Evolutionary conservation across 2,113 vertebrate species (phyloP).

Genomic region (Cavia porcellus): DNA sequence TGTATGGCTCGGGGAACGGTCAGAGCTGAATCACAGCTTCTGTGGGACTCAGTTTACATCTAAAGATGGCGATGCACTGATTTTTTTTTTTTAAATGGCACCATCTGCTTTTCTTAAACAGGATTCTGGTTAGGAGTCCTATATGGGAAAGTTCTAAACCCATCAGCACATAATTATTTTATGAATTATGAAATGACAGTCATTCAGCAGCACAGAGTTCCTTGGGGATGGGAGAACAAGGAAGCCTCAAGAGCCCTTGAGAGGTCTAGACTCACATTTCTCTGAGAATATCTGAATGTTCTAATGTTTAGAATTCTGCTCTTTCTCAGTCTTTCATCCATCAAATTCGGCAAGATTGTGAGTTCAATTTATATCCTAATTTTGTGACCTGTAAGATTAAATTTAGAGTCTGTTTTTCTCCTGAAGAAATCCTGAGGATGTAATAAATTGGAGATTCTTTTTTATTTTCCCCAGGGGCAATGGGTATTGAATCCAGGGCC

Average conservation of each 20-base stretch:
- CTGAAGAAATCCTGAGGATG: not conserved
- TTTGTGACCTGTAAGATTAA: not conserved
- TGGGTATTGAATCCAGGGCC: not conserved
- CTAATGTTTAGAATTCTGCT: not conserved
- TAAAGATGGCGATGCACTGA: not conserved
- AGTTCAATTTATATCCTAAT: conserved; percentile 19
- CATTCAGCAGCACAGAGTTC: not conserved
- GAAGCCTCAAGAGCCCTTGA: not conserved
- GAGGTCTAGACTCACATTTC: not conserved
- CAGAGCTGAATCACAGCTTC: not conserved
- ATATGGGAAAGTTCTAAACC: not conserved
- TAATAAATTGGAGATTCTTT: not conserved
- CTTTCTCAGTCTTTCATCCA: not conserved
- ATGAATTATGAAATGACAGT: not conserved
- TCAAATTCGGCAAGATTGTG: not conserved
- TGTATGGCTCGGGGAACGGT: not conserved
- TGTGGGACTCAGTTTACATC: not conserved
- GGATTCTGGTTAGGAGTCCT: not conserved
- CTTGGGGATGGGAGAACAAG: not conserved
- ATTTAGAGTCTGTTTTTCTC: not conserved
- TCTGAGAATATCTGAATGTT: not conserved
- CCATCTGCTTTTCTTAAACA: not conserved
- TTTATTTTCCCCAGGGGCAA: not conserved
- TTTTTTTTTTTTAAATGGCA: not conserved
- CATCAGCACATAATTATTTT: not conserved